A percentile compares a stretch with the other conserved stretches of the same genome.
phyloP scores from a whole-genome alignment of 1,140 invertebrate species.

The Hesperophylax magnus region DNA sequence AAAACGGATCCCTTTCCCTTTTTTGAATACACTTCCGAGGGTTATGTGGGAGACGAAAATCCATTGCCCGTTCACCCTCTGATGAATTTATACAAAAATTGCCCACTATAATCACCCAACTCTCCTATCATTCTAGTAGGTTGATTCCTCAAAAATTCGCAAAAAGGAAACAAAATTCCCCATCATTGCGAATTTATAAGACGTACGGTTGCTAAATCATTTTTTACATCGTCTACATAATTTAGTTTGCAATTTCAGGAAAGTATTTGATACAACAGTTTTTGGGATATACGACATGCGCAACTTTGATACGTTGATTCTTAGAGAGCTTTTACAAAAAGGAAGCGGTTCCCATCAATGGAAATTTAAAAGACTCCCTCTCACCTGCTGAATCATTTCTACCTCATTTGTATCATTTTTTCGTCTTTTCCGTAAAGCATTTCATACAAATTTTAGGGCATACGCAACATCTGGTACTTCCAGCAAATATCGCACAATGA shows the following conservation, averaged over 20 bases:
- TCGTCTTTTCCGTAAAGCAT: background rate
- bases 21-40: slow-evolving; percentile 36
- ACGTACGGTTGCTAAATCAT: too few species aligned
- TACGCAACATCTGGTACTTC: slow-evolving; percentile 7
- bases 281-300: too few species aligned
- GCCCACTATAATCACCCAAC: slow-evolving; percentile 6
- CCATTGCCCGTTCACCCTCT: slow-evolving; percentile 23
- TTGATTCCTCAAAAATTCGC: background rate
- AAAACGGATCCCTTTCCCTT: slow-evolving; percentile 35
- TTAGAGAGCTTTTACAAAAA: background rate
- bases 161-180: background rate
- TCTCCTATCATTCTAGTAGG: background rate
- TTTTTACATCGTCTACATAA: too few species aligned
- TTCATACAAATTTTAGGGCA: background rate
- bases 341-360: background rate
- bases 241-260: too few species aligned
- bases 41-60: slow-evolving; percentile 7
- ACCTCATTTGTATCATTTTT: background rate
- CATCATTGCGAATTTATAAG: too few species aligned
- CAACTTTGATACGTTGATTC: background rate
- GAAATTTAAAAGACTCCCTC: background rate
- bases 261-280: too few species aligned
- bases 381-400: background rate
- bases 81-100: slow-evolving; percentile 36
- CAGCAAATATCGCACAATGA: slow-evolving; percentile 1